phyloP scores from a whole-genome alignment of 2,888 invertebrate species.

The Tenthredo mesomela region DNA sequence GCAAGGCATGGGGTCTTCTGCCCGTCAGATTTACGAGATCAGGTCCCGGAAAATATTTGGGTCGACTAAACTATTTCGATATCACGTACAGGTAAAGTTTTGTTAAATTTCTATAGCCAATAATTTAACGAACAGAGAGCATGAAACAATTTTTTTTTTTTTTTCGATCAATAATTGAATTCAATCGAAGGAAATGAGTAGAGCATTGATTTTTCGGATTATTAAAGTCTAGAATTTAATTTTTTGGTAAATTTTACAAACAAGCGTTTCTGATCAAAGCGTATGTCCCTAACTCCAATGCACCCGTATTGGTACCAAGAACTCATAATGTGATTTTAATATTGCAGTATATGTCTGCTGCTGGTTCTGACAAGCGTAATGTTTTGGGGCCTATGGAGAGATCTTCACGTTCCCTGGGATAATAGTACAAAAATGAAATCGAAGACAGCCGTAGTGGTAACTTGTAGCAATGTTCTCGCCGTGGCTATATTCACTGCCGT shows the following conservation, averaged over 20 bases:
- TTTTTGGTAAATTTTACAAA: neutral
- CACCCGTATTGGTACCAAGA: neutral
- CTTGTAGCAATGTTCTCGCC: slow-evolving; percentile 80
- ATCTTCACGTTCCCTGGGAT: slow-evolving; percentile 80
- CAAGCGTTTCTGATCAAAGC: too few relatives aligned
- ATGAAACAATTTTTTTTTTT: too few relatives aligned
- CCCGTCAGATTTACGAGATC: slow-evolving; percentile 68
- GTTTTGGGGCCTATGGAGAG: slow-evolving; percentile 80
- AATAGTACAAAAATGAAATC: slow-evolving; percentile 81
- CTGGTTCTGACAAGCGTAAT: slow-evolving; percentile 61
- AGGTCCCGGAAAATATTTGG: slow-evolving; percentile 65
- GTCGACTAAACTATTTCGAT: slow-evolving; percentile 60
- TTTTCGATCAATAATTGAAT: neutral
- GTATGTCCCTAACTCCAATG: neutral
- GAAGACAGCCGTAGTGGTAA: slow-evolving; percentile 80
- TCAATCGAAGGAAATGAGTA: neutral
- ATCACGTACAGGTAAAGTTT: slow-evolving; percentile 70
- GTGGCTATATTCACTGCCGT: slow-evolving; percentile 80
- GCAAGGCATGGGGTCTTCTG: slow-evolving; percentile 69
- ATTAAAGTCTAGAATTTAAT: neutral
- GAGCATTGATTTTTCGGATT: neutral
- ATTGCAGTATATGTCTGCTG: slow-evolving; percentile 63
- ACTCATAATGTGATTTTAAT: neutral
- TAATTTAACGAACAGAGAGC: too few relatives aligned
- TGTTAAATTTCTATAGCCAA: neutral